Evolutionary conservation across 1,140 invertebrate genomes (phyloP), one percentile per base, ranked within the genome.

Genomic region (Scylla paramamosain): DNA sequence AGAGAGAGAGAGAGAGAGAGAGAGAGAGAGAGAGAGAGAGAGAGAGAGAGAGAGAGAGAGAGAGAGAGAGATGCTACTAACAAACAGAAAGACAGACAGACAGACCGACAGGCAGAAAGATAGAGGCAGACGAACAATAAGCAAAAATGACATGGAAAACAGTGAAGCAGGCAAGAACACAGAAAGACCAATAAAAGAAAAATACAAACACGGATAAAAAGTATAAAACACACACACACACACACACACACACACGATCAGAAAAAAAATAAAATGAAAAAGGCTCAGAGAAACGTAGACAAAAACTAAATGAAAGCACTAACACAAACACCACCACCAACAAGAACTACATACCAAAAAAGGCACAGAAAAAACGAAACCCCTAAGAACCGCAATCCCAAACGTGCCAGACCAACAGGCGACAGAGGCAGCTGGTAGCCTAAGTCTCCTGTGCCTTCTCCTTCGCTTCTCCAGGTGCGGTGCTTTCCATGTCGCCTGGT

Each of bases 1-100:
- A 82, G 77, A 82, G 77, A 82, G 77, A 82, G 77, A 82, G 77
- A 82, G 77, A 82, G 77, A 82, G 77, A 82, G 77, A 82, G 77
- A 82, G 77, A 82, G 77, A 82, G 77, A 82, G 77, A 82, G 77
- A 82, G 77, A 82, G 77, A 82, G 77, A 82, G 77, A 82, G 77
- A 82, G 77, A 82, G 77, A 82, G 77, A 82, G 77, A 82, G 77
- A 82, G 77, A 82, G 77, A 82, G 77, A 82, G 77, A 82, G 77
- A 82, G 77, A 82, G 77, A 82, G 77, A 82, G 77, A 82, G 77
- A 77, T 77, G 67, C 67, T 77, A n/a, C 67, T 77, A 12, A 77
- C 67, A 14, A n/a, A 77, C 12, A 82, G 77, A 82, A 7, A 82
- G 77, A 28, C 1, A 28, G 77, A 20, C 1, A 28, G 77, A 25